phyloP scores from a whole-genome alignment of 2,113 vertebrate species.

The Petroica traversi region DNA sequence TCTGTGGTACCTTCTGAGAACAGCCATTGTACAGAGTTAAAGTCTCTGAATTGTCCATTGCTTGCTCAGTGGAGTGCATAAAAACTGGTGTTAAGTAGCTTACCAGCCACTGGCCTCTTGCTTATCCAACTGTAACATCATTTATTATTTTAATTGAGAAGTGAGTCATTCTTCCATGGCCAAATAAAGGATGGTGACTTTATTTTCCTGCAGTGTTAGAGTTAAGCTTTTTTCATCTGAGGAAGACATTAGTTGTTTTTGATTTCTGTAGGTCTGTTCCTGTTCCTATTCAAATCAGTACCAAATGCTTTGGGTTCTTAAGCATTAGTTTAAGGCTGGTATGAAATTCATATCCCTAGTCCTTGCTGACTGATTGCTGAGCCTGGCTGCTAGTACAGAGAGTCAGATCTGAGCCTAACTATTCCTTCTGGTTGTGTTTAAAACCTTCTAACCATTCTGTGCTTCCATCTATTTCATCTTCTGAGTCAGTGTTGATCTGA shows the following conservation, averaged over 20 bases:
- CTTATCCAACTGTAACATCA: neutral
- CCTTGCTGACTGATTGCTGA: neutral
- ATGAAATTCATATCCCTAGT: neutral
- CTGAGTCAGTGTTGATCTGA: too few species aligned
- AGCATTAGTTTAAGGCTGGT: neutral
- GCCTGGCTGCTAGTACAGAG: neutral
- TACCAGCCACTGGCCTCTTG: neutral
- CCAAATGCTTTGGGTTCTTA: neutral
- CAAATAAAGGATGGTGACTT: neutral
- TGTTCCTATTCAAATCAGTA: neutral
- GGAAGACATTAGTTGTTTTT: neutral
- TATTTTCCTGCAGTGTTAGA: neutral
- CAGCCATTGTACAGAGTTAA: neutral
- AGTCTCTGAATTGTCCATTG: neutral
- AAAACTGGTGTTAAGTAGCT: neutral
- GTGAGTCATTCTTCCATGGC: neutral
- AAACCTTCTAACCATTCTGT: neutral
- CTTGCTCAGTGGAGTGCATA: neutral
- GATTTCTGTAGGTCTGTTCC: neutral
- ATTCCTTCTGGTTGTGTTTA: neutral
- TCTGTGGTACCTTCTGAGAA: neutral
- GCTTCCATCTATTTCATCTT: neutral
- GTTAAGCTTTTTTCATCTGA: neutral
- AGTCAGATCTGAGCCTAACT: neutral
- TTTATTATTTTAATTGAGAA: conserved; percentile 3